Percentiles rank a stretch among this genome's conserved stretches.
Conservation (phyloP, 1,140 invertebrate genomes). For the Thrips palmi region DNA sequence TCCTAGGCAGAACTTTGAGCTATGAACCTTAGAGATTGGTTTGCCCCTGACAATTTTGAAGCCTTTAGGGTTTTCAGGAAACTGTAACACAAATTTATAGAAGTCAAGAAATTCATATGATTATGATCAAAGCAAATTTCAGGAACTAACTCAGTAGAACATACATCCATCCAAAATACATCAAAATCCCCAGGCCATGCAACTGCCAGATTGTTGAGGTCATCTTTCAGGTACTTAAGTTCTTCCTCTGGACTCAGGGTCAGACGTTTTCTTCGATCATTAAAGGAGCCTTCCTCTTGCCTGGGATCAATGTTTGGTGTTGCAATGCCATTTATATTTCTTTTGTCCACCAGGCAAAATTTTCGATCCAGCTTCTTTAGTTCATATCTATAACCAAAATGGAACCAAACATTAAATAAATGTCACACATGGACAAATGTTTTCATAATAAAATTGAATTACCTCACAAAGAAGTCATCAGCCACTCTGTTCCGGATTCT, state of each 20-base stretch:
- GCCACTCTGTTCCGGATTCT: not conserved
- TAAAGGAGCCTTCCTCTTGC: slow-evolving; percentile 19
- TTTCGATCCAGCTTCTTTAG: too few relatives aligned
- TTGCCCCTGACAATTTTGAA: too few relatives aligned
- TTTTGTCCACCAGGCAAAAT: not conserved
- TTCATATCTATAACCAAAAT: slow-evolving; percentile 25
- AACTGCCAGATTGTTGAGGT: slow-evolving; percentile 8
- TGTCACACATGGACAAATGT: not conserved
- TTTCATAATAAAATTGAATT: not conserved
- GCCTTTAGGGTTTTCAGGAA: slow-evolving; percentile 16
- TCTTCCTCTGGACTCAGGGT: slow-evolving; percentile 13
- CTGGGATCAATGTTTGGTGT: slow-evolving; percentile 9
- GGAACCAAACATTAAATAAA: slow-evolving; percentile 1
- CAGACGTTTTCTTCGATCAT: slow-evolving; percentile 19
- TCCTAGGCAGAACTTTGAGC: slow-evolving; percentile 23
- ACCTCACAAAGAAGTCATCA: not conserved
- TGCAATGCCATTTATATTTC: slow-evolving; percentile 26
- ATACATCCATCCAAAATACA: slow-evolving; percentile 15
- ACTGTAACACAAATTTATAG: slow-evolving; percentile 10
- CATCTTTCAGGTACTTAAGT: slow-evolving; percentile 13
- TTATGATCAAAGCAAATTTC: too few relatives aligned
- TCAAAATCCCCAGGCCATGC: not conserved
- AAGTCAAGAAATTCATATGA: too few relatives aligned
- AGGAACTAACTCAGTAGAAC: not conserved
- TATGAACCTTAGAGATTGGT: slow-evolving; percentile 19